Conservation (phyloP, 2,888 invertebrate genomes). For the Trichogramma evanescens region DNA sequence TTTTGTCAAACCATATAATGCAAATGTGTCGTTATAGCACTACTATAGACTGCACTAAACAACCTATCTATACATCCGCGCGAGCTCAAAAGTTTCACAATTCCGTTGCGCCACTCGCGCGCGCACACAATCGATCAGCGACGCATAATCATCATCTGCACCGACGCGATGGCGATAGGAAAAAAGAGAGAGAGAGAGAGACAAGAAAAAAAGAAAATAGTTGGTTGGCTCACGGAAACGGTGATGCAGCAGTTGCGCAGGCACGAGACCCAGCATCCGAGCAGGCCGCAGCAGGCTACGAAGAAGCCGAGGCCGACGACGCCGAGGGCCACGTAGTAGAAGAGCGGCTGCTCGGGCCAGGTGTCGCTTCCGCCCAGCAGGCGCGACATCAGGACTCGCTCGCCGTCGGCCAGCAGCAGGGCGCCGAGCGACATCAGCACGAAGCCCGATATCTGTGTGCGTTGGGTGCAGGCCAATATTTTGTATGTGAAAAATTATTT, state of each 20-base stretch:
- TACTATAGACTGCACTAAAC: too few species aligned
- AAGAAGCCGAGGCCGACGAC: slow-evolving; percentile 63
- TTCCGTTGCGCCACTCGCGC: too few species aligned
- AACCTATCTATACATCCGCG: too few species aligned
- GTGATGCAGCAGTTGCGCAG: slow-evolving; percentile 67
- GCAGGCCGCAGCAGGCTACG: slow-evolving; percentile 61
- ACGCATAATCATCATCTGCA: neutral
- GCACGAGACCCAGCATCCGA: slow-evolving; percentile 78
- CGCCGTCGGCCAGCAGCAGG: slow-evolving; percentile 64
- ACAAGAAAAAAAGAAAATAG: neutral
- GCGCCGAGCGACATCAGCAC: slow-evolving; percentile 66
- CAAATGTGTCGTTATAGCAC: too few species aligned
- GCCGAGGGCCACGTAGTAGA: slow-evolving; percentile 69
- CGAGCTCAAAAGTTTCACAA: too few species aligned
- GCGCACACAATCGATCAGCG: too few species aligned
- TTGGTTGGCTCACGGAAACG: slow-evolving; percentile 54
- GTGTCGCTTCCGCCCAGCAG: slow-evolving; percentile 59
- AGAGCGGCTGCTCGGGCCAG: slow-evolving; percentile 62
- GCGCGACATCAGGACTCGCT: slow-evolving; percentile 65
- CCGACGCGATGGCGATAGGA: neutral
- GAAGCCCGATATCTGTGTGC: slow-evolving; percentile 68
- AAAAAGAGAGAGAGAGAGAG: neutral
- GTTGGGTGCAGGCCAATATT: too few species aligned
- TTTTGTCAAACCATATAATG: too few species aligned
- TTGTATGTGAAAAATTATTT: slow-evolving; percentile 26